A percentile compares a stretch with the other conserved stretches of the same genome.
Evolutionary conservation across 1,140 invertebrate species (phyloP).

Genomic region (Apis laboriosa): DNA sequence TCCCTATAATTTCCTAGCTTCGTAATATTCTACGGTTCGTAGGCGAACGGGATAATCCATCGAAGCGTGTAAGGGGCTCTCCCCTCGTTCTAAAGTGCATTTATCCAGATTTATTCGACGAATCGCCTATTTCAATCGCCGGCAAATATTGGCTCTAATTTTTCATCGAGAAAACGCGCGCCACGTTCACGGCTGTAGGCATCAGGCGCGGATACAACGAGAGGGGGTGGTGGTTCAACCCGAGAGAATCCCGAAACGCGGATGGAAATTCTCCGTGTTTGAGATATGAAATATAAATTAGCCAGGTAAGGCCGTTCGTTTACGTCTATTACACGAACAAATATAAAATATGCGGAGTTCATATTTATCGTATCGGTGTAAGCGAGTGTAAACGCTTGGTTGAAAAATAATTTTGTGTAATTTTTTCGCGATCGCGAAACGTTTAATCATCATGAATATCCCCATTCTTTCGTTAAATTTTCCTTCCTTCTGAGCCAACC

Average conservation of each 20-base stretch:
- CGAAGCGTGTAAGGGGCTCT: background rate
- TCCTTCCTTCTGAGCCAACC: background rate
- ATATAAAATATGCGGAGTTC: background rate
- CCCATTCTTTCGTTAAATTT: background rate
- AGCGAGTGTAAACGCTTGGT: too few species aligned
- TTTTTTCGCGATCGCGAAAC: background rate
- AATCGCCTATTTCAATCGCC: slow-evolving; percentile 7
- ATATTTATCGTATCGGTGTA: background rate
- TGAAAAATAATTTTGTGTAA: background rate
- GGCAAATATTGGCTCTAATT: slow-evolving; percentile 42
- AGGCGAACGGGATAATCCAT: slow-evolving; percentile 45
- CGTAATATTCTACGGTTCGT: slow-evolving; percentile 23
- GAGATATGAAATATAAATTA: slow-evolving; percentile 26
- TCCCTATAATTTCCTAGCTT: slow-evolving; percentile 28
- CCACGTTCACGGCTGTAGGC: too few species aligned
- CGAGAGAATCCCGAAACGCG: background rate
- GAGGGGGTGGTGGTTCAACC: background rate
- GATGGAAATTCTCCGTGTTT: background rate
- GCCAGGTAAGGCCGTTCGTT: background rate
- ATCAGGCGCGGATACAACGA: background rate
- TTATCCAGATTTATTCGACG: slow-evolving; percentile 24
- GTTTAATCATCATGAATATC: background rate
- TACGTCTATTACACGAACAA: background rate
- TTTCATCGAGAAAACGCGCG: background rate
- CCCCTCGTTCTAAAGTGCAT: background rate